Base-by-base conservation (phyloP, 2,113 vertebrate genomes). In the Eretmochelys imbricata region DNA sequence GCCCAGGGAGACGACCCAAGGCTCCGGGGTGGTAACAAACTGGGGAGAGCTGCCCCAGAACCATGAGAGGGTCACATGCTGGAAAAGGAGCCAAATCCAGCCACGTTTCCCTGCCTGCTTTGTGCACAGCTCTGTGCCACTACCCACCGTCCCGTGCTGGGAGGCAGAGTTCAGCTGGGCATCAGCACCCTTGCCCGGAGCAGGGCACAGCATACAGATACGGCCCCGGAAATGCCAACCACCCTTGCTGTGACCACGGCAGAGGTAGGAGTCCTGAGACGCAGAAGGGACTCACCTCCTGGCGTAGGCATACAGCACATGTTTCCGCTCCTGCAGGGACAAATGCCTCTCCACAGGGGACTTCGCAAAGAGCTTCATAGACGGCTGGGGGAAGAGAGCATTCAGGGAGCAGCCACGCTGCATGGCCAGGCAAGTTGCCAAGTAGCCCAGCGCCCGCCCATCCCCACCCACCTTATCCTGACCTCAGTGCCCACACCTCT, bases 271-370 rank as follows among this genome's bases (percentile, higher is more conserved):
- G 51, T 5, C 0, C 31, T 3, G 72, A 84, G 22, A 9, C 80
- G 25, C 1, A 0, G 46, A 25, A n/a, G 55, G n/a, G 42, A 87
- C 98, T 99, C 97, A 99, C 99, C 99, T 99, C 98, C 99, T 98
- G 80, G 99, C 99, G 4, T 99, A 99, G 91, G 99, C 99, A 14
- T 99, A 99, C 91, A 99, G 96, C 0, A 98, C 99, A 82, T 98
- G 98, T 98, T 99, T 99, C 93, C 99, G 98, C 87, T 99, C 99
- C 96, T 99, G 99, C 88, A 99, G 98, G 94, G 99, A 99, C 98
- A 99, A 97, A 90, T 99, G 99, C 96, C 99, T 98, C 97, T 99
- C 99, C 95, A 95, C 95, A 3, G 99, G 98, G 90, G 99, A 99
- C 97, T 98, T 99, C 75, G 99, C 99, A 98, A 99, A 97, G 17